These are phyloP conservation scores for Cheiracanthium punctorium DNA, from an alignment of 2,888 invertebrate genomes.

Conservation along the genomic window DNA sequence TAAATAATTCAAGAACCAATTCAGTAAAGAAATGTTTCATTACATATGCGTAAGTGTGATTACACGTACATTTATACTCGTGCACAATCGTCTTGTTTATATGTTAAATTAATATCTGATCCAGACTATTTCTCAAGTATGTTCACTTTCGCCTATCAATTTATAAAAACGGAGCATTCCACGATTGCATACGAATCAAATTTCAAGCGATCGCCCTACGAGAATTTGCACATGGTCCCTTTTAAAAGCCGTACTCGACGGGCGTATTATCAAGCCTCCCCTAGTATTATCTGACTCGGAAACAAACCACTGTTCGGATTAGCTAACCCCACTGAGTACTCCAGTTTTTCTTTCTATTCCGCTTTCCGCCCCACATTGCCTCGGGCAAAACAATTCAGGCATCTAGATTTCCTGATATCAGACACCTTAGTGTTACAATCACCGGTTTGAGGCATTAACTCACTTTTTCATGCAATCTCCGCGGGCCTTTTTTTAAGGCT, in stretches of 20 bases:
- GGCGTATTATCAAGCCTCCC: not conserved
- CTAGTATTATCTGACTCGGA: not conserved
- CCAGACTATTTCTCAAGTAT: too few species aligned
- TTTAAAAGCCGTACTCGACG: not conserved
- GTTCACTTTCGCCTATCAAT: too few species aligned
- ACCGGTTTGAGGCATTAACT: constrained; percentile 21
- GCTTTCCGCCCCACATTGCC: constrained; percentile 3
- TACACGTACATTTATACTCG: too few species aligned
- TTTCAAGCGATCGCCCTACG: too few species aligned
- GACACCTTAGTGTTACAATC: constrained; percentile 15
- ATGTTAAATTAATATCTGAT: too few species aligned
- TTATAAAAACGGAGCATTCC: too few species aligned
- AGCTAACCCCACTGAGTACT: constrained; percentile 3
- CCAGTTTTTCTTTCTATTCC: constrained; percentile 2
- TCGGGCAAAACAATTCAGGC: constrained; percentile 20
- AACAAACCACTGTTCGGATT: constrained; percentile 30
- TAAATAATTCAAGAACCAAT: too few species aligned
- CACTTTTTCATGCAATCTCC: constrained; percentile 16
- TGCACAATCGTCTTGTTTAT: too few species aligned
- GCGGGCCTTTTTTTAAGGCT: constrained; percentile 8
- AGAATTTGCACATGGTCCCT: not conserved
- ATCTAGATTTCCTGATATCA: constrained; percentile 12
- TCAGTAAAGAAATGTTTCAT: too few species aligned
- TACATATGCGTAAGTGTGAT: too few species aligned
- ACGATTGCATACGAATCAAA: too few species aligned